A percentile compares a stretch with the other conserved stretches of the same genome.
Conservation (phyloP, 2,888 invertebrate species). For the Trachelus stipa region DNA sequence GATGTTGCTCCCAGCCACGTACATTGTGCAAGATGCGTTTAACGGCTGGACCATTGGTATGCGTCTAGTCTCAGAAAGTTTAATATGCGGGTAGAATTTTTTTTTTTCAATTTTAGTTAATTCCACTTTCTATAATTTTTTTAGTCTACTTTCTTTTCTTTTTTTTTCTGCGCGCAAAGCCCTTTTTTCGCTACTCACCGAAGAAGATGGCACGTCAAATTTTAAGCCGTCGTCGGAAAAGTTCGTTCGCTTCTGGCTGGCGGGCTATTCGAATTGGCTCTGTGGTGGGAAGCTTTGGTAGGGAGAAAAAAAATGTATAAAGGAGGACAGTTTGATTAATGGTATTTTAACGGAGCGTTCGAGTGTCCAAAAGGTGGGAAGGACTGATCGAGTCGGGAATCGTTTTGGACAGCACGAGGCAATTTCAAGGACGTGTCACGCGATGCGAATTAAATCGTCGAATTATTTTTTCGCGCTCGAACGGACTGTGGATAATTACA, state of each 20-base stretch:
- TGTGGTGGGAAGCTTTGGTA: too few species aligned
- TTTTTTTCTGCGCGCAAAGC: not conserved
- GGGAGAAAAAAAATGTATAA: too few species aligned
- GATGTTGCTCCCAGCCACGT: too few species aligned
- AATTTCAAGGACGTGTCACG: not conserved
- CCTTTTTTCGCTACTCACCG: not conserved
- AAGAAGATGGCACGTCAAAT: constrained; percentile 1
- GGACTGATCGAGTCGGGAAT: not conserved
- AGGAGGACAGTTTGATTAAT: not conserved
- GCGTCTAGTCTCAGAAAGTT: constrained; percentile 23
- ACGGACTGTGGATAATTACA: too few species aligned
- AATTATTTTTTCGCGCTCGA: not conserved
- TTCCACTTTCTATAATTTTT: constrained; percentile 7
- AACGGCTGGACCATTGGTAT: constrained; percentile 14
- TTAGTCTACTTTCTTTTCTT: not conserved
- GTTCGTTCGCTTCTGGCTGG: not conserved
- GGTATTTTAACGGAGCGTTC: not conserved
- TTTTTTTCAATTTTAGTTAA: not conserved
- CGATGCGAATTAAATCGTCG: not conserved
- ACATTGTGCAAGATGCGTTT: constrained; percentile 25
- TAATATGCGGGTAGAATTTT: constrained; percentile 23
- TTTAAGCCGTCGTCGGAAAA: not conserved
- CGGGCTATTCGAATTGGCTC: too few species aligned
- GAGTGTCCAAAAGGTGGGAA: too few species aligned
- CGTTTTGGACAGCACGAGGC: not conserved